Percentiles rank a stretch among this genome's conserved stretches.
phyloP scores from a whole-genome alignment of 2,113 vertebrate genomes.

The Hoplias malabaricus region DNA sequence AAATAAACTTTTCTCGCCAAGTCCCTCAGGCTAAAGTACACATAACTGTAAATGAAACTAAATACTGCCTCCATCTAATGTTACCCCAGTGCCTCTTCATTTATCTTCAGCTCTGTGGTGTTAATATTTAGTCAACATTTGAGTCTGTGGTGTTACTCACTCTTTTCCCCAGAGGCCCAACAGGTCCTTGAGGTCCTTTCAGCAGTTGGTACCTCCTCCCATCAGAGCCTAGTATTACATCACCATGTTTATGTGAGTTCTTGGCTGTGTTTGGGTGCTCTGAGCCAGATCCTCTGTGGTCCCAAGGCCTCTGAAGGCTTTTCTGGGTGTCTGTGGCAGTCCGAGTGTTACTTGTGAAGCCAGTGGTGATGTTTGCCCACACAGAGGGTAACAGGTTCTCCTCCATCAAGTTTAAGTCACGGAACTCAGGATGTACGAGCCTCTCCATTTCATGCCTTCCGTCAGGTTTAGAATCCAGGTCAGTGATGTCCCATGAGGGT shows the following conservation, averaged over 20 bases:
- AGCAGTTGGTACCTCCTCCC: slow-evolving; percentile 48
- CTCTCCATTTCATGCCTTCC: slow-evolving; percentile 2
- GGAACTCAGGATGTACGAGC: neutral
- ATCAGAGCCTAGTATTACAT: neutral
- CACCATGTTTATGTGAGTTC: neutral
- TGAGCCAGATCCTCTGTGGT: neutral
- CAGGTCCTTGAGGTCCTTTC: slow-evolving; percentile 62
- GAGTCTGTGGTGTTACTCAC: slow-evolving; percentile 64
- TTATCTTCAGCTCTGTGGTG: neutral
- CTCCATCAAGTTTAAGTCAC: slow-evolving; percentile 44
- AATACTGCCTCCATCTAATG: neutral
- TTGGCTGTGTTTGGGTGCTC: neutral
- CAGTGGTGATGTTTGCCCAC: neutral
- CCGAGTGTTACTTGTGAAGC: neutral
- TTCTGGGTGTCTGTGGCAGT: neutral
- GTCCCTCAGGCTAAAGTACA: too few relatives aligned
- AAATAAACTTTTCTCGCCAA: too few relatives aligned
- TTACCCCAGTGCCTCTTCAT: neutral
- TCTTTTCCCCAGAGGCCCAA: slow-evolving; percentile 67
- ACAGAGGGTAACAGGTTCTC: slow-evolving; percentile 41
- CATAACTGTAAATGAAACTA: neutral
- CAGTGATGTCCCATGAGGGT: neutral
- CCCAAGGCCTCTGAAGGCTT: neutral
- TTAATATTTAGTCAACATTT: neutral
- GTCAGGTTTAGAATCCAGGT: slow-evolving; percentile 1